phyloP scores from a whole-genome alignment of 1,140 invertebrate genomes.

The Bombus affinis region DNA sequence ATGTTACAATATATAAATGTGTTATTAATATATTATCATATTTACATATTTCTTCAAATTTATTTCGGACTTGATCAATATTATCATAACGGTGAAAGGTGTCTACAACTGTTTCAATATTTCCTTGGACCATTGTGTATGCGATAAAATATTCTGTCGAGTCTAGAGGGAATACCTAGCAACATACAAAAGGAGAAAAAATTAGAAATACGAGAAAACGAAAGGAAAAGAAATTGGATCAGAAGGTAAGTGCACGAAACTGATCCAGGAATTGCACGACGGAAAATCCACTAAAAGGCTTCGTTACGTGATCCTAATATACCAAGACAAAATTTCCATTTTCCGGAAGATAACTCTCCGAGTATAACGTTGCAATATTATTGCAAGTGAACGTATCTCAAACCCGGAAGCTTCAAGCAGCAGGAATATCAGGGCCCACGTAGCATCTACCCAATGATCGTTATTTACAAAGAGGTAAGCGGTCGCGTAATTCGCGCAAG shows the following conservation, averaged over 20 bases:
- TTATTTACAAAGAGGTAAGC: conserved; percentile 23
- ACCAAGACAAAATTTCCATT: not conserved
- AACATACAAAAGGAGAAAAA: not conserved
- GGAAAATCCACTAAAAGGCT: not conserved
- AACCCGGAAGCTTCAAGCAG: not conserved
- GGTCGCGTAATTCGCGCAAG: conserved; percentile 18
- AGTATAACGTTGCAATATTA: not conserved
- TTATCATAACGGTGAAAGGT: not conserved
- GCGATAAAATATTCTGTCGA: not conserved
- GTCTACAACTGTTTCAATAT: not conserved
- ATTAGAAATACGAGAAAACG: not conserved
- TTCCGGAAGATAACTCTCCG: not conserved
- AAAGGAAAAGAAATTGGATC: not conserved
- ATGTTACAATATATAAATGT: too few relatives aligned
- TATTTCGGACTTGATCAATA: not conserved
- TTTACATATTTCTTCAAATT: not conserved
- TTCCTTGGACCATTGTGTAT: not conserved
- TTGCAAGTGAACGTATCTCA: not conserved
- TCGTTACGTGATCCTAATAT: not conserved
- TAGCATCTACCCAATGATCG: not conserved
- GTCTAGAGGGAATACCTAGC: not conserved
- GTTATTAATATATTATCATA: too few relatives aligned
- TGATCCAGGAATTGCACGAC: not conserved
- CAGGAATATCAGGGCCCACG: not conserved
- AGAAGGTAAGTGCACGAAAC: not conserved